A percentile compares a stretch with the other conserved stretches of the same genome.
Evolutionary conservation across 2,797 vertebrate species (phyloP).

Genomic region (Borostomias antarcticus): DNA sequence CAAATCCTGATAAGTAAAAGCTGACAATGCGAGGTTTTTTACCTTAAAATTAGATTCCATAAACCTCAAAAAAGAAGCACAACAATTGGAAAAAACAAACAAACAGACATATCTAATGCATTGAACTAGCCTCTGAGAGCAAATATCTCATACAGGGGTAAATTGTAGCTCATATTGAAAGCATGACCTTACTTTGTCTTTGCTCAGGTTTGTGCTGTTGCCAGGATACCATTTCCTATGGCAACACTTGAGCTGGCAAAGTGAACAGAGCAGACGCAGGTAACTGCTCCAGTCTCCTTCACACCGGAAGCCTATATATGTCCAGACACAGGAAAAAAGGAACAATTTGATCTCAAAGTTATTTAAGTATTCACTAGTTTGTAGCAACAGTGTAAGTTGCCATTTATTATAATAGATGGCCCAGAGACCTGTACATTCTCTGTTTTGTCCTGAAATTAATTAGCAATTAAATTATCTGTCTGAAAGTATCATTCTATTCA

Average conservation of each 20-base stretch:
- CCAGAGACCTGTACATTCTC: not conserved
- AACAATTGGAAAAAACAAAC: conserved; percentile 15
- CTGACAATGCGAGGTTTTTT: not conserved
- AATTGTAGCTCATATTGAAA: conserved; percentile 49
- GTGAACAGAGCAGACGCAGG: conserved; percentile 66
- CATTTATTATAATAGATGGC: not conserved
- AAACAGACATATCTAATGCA: conserved; percentile 12
- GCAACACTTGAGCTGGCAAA: conserved; percentile 74
- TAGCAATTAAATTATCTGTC: too few relatives aligned
- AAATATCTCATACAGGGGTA: conserved; percentile 23
- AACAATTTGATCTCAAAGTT: not conserved
- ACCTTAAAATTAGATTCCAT: not conserved
- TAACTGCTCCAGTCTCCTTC: conserved; percentile 53
- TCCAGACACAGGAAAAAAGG: conserved; percentile 20
- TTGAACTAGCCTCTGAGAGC: conserved; percentile 31
- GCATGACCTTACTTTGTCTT: conserved; percentile 76
- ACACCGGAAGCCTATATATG: conserved; percentile 66
- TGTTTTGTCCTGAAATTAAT: too few relatives aligned
- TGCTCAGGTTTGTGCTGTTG: conserved; percentile 75
- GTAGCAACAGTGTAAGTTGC: not conserved
- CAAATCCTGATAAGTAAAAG: not conserved
- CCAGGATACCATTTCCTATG: conserved; percentile 79
- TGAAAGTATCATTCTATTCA: too few relatives aligned
- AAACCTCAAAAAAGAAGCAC: not conserved
- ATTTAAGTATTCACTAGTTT: not conserved